Conservation (phyloP, 2,797 vertebrate species). For the Threskiornis aethiopicus region DNA sequence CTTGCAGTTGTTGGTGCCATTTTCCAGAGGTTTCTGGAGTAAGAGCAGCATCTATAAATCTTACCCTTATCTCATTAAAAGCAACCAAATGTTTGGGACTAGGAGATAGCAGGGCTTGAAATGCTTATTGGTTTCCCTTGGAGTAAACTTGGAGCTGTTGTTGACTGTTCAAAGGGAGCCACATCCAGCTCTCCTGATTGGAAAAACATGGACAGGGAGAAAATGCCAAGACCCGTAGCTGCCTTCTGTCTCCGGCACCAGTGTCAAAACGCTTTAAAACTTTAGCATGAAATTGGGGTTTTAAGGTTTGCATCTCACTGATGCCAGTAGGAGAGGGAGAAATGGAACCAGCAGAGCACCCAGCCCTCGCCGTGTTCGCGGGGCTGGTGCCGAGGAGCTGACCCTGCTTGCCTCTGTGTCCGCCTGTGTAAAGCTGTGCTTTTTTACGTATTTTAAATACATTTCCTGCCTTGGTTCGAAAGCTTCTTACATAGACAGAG, state of each 20-base stretch:
- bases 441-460: background rate
- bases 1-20: background rate
- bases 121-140: background rate
- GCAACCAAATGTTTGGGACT: conserved; percentile 17
- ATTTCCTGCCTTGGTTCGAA: background rate
- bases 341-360: background rate
- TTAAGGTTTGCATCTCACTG: background rate
- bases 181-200: conserved; percentile 41
- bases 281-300: accelerated
- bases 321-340: background rate
- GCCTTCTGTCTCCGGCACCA: conserved; percentile 27
- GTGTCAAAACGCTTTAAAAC: background rate
- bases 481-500: background rate
- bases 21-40: conserved; percentile 20
- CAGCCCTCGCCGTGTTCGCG: accelerated
- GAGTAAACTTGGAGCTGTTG: conserved; percentile 12
- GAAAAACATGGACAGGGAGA: conserved; percentile 26
- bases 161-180: conserved; percentile 27
- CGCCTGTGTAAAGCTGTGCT: accelerated
- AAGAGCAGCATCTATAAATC: conserved; percentile 6
- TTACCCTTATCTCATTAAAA: background rate
- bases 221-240: conserved; percentile 9
- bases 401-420: background rate
- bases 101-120: conserved; percentile 9
- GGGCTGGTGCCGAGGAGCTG: accelerated